A percentile compares a stretch with the other conserved stretches of the same genome.
Evolutionary conservation across 2,113 vertebrate genomes (phyloP).

Genomic region (Plecturocebus donacophilus): DNA sequence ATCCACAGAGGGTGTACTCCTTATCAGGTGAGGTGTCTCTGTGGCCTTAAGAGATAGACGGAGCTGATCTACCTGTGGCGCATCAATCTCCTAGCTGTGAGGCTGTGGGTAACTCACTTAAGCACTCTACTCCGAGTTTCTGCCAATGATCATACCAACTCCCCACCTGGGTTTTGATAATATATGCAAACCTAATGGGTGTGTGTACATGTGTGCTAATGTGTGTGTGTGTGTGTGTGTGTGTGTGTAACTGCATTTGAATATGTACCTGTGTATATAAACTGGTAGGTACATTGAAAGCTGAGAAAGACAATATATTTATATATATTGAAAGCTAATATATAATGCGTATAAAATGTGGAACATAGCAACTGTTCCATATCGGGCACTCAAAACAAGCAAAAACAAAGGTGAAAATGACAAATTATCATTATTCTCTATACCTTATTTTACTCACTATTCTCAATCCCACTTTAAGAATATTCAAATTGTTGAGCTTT

Average conservation of each 20-base stretch:
- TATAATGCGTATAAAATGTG: background rate
- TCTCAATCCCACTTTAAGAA: background rate
- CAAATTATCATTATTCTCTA: no score
- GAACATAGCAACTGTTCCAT: background rate
- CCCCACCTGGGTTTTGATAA: background rate
- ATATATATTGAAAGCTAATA: background rate
- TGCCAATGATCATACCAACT: background rate
- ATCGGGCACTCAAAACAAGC: background rate
- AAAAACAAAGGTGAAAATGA: background rate
- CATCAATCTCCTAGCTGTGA: fast-evolving
- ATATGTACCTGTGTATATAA: background rate
- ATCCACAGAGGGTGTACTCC: fast-evolving
- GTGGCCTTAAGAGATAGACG: fast-evolving
- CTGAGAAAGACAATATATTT: background rate
- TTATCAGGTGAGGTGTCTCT: fast-evolving
- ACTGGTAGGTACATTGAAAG: background rate
- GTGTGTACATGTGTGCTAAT: background rate
- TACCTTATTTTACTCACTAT: background rate
- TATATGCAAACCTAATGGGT: background rate
- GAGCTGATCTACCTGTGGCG: fast-evolving
- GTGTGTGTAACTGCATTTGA: background rate
- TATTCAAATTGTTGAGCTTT: background rate
- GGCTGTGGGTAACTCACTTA: fast-evolving
- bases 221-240: background rate
- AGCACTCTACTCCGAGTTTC: background rate